Base-by-base conservation (phyloP, 2,888 invertebrate genomes). In the Apodemia zela region DNA sequence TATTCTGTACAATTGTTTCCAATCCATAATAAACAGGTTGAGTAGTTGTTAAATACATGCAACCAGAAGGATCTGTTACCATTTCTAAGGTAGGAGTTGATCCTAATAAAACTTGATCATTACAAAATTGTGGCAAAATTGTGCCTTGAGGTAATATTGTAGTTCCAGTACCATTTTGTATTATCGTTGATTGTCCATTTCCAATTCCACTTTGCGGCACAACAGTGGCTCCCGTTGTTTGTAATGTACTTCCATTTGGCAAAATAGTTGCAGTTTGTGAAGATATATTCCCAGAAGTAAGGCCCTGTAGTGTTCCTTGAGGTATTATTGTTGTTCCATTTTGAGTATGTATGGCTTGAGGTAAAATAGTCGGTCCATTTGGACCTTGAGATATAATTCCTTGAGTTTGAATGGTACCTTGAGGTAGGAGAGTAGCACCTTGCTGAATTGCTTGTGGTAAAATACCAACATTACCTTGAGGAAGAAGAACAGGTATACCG, bases 1-100 rank as follows among this genome's bases (percentile, higher is more conserved):
- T 97, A 75, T 97, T 97, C 81, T 96, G 96, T 3, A 97, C 97
- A 63, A 97, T 96, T 0, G 97, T 97, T 85, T 97, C 97, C 68
- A 97, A 89, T 0, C 96, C 96, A 73, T 96, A 96, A 75, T 96
- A 96, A 74, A 97, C 94, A 5, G 96, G 96, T 73, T 96, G 96
- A 17, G 94, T 94, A 2, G 94, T 91, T 57, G 93, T 89, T 64
- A 94, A 78, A 75, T 94, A 92, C 85, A 94, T 93, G 68, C 93
- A 93, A 6, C 93, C 93, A 59, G 89, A 87, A 42, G 89, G 93
- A 78, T 94, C 93, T 13, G 93, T 93, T 15, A 94, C 94, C 93
- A 94, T 94, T 80, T 94, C 94, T 62, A 94, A 76, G 0, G 94
- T 93, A 15, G 94, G 94, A 6, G 94, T 87, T 0, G 94, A 93